These are phyloP conservation scores for Parazoanthus darwini DNA, from an alignment of 92 coral and sea anemone species.

Conservation along the genomic window DNA sequence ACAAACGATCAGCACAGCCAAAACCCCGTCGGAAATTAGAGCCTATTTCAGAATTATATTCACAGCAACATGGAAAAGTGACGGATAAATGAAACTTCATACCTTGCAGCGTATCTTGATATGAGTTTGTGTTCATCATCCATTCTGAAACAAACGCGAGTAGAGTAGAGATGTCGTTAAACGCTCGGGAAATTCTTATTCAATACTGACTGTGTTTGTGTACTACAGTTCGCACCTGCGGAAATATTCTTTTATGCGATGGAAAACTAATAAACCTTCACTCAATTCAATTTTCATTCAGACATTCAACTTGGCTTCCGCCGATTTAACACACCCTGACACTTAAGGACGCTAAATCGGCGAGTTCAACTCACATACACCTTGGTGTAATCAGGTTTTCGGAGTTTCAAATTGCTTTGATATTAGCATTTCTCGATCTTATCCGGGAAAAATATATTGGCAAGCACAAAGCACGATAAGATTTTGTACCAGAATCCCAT, in stretches of 20 bases:
- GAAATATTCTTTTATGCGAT: background rate
- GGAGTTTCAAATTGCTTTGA: background rate
- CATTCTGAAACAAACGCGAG: conserved; percentile 71
- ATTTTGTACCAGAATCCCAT: background rate
- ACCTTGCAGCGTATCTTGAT: conserved; percentile 98
- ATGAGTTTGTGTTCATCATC: conserved; percentile 98
- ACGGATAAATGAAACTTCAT: conserved; percentile 34
- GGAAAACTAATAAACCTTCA: conserved; percentile 33
- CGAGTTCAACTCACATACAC: background rate
- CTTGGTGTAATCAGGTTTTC: background rate
- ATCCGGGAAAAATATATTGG: background rate
- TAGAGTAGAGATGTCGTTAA: background rate
- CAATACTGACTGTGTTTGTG: background rate
- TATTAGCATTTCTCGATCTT: background rate
- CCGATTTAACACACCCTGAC: conserved; percentile 28
- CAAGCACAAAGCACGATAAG: background rate
- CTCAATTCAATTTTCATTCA: conserved; percentile 21
- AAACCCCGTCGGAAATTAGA: background rate
- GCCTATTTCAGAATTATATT: background rate
- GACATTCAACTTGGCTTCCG: conserved; percentile 27
- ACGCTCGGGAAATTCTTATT: background rate
- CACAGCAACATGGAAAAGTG: background rate
- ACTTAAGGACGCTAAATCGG: background rate
- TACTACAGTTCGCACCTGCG: conserved; percentile 26
- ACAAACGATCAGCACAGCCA: background rate